Evolutionary conservation across 2,888 invertebrate genomes (phyloP).

Genomic region (Tanypteryx hageni): DNA sequence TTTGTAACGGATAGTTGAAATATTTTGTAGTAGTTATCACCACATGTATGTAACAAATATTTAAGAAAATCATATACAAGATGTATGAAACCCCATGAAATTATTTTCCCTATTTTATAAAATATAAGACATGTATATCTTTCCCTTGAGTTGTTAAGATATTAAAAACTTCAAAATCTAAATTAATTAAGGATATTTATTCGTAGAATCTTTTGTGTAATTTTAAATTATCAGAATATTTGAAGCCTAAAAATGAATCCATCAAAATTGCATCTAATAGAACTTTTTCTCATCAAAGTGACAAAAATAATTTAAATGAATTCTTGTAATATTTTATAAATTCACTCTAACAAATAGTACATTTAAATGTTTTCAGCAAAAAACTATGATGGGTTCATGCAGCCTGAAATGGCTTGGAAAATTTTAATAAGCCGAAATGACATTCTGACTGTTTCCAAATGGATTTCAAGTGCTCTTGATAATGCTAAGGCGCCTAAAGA

Average conservation of each 20-base stretch:
- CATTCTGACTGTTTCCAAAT: neutral
- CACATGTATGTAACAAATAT: neutral
- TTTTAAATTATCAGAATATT: too few species aligned
- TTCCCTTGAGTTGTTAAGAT: too few species aligned
- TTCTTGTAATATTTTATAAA: neutral
- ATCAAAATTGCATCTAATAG: too few species aligned
- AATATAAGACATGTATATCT: too few species aligned
- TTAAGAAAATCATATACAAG: neutral
- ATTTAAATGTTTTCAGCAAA: conserved; percentile 76
- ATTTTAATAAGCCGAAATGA: conserved; percentile 75
- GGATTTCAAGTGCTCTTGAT: neutral
- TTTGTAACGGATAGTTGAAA: neutral
- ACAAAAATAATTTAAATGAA: neutral
- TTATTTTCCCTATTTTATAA: too few species aligned
- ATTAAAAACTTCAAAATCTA: too few species aligned
- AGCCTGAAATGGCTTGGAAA: conserved; percentile 79
- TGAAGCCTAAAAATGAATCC: too few species aligned
- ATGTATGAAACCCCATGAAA: too few species aligned
- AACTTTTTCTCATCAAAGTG: neutral
- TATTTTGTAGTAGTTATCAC: neutral
- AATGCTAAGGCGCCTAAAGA: neutral
- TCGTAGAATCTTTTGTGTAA: too few species aligned
- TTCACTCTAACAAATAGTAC: too few species aligned
- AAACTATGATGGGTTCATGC: conserved; percentile 77
- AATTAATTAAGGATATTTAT: too few species aligned